Base-by-base conservation (phyloP, 1,140 invertebrate species). In the Saccostrea glomerata region DNA sequence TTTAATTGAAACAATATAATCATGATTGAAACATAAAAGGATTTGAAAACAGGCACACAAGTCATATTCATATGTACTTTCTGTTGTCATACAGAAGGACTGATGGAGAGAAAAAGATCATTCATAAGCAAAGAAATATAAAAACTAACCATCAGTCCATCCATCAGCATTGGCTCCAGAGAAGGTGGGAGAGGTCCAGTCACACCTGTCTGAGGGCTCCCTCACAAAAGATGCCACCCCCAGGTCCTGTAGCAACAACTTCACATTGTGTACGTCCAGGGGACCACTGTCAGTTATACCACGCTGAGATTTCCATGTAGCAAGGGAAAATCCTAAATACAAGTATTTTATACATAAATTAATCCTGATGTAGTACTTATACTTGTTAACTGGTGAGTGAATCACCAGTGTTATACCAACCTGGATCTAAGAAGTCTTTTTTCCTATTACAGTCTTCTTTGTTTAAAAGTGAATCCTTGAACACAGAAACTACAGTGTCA, bases 111-210 rank as follows among this genome's bases (percentile, higher is more conserved):
- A 47, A 47, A 47, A 0, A 36, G 9, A 47, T 47, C 47, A 47
- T 47, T 47, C 47, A 47, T 47, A 47, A 47, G 47, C 9, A 47
- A 30, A 36, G 23, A 82, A 23, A 0, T 20, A 63, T 17, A 17
- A 20, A 7, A 17, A 63, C n/a, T 83, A 77, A 88, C 88, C 85
- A 86, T 89, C 77, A 70, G 25, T 86, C 88, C 88, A 89, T 55
- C 85, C 82, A 56, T 88, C 36, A 17, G 77, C 25, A 82, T 82
- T 40, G 36, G 12, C 70, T 58, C 84, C 23, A 58, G 73, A n/a
- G 82, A 15, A 47, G 55, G 11, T 15, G 25, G 30, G 30, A 12
- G 56, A 56, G 13, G 70, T 20, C 23, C 36, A 56, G 40, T 89
- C 84, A 89, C 88, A 89, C 17, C 66, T 55, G 20, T 87, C 40